Percentiles rank a stretch among this genome's conserved stretches.
These are phyloP conservation scores for Acanthacorydalis orientalis DNA, from an alignment of 2,888 invertebrate genomes.

Conservation along the genomic window DNA sequence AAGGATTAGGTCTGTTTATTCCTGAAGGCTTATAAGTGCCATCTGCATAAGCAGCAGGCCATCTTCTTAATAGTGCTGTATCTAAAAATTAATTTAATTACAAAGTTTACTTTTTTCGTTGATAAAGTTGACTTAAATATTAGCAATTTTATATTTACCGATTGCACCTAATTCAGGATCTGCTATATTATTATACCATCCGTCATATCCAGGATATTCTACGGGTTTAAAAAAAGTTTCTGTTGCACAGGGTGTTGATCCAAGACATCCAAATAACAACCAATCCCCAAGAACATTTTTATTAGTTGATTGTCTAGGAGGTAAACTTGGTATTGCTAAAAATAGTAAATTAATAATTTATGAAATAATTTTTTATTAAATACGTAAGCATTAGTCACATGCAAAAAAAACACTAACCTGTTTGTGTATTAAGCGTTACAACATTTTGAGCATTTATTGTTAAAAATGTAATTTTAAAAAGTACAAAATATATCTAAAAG, in stretches of 20 bases:
- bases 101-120: not conserved
- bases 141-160: constrained; percentile 14
- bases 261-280: not conserved
- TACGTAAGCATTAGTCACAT: no score
- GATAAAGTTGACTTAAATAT: not conserved
- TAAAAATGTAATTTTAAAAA: not conserved
- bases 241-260: no score
- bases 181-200: constrained; percentile 26
- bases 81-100: constrained; percentile 20
- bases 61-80: constrained; percentile 31
- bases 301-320: not conserved
- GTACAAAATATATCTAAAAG: no score
- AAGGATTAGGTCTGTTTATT: constrained; percentile 31
- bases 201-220: constrained; percentile 26
- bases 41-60: constrained; percentile 36
- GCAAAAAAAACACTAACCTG: no score
- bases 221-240: constrained; percentile 3
- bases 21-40: constrained; percentile 34
- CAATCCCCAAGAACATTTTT: not conserved
- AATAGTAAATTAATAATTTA: no score
- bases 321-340: no score
- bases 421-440: not conserved
- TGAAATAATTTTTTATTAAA: no score
- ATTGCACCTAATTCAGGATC: constrained; percentile 23
- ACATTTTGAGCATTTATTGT: not conserved